Evolutionary conservation across 2,888 invertebrate species (phyloP).

Genomic region (Diarsia rubi): DNA sequence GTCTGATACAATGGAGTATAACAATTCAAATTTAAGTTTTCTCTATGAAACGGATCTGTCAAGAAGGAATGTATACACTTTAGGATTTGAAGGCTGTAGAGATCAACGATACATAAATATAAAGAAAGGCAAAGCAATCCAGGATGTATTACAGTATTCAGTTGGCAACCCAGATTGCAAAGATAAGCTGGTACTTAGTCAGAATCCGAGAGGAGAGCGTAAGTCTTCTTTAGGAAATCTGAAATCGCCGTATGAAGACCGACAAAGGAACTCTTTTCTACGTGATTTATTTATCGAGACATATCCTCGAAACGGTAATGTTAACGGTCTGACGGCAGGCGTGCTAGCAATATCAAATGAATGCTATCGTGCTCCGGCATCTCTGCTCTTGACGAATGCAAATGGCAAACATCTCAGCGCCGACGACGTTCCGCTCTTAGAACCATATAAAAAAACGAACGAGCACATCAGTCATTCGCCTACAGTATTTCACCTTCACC

Average conservation of each 20-base stretch:
- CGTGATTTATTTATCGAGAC: constrained; percentile 88
- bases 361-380: constrained; percentile 84
- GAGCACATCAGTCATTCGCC: constrained; percentile 68
- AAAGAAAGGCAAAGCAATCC: constrained; percentile 72
- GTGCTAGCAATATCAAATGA: constrained; percentile 87
- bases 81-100: constrained; percentile 65
- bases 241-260: constrained; percentile 78
- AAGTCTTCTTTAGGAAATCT: constrained; percentile 80
- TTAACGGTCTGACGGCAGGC: constrained; percentile 85
- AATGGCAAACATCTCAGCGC: constrained; percentile 80
- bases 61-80: constrained; percentile 70
- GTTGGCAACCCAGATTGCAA: constrained; percentile 69
- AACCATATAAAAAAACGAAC: constrained; percentile 71
- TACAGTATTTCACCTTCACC: constrained; percentile 64
- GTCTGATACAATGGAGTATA: constrained; percentile 59
- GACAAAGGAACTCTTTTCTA: constrained; percentile 85
- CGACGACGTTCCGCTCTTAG: constrained; percentile 74
- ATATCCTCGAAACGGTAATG: constrained; percentile 86
- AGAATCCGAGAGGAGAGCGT: constrained; percentile 73
- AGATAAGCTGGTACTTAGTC: constrained; percentile 73
- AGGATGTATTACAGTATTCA: constrained; percentile 71
- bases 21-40: constrained; percentile 51
- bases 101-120: constrained; percentile 73
- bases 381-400: constrained; percentile 85
- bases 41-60: constrained; percentile 55